Evolutionary conservation across 1,140 invertebrate species (phyloP).

Genomic region (Leguminivora glycinivorella): DNA sequence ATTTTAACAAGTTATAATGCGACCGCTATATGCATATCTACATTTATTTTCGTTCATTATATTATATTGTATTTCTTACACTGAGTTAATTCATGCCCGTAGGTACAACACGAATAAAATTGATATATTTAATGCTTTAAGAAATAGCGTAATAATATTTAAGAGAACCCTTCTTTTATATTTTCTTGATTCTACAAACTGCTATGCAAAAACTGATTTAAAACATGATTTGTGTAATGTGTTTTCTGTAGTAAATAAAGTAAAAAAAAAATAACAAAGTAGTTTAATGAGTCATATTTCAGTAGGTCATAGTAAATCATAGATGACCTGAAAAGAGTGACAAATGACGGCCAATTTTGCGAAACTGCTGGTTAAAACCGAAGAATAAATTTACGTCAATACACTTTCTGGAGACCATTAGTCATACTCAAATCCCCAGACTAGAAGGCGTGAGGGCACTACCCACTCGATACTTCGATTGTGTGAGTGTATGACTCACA

Average conservation of each 20-base stretch:
- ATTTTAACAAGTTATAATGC: neutral
- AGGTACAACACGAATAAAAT: too few species aligned
- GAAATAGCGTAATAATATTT: too few species aligned
- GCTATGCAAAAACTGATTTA: too few species aligned
- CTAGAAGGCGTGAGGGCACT: conserved; percentile 5
- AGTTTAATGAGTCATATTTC: too few species aligned
- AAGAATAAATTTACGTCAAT: neutral
- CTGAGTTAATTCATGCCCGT: neutral
- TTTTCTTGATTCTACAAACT: too few species aligned
- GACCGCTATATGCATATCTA: neutral
- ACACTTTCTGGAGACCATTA: conserved; percentile 17
- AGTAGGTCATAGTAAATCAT: too few species aligned
- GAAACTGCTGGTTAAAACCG: neutral
- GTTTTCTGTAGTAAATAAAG: too few species aligned
- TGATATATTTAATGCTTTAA: too few species aligned
- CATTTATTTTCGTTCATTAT: neutral
- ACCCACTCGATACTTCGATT: conserved; percentile 27
- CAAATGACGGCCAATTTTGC: neutral
- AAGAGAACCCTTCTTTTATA: too few species aligned
- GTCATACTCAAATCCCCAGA: conserved; percentile 30
- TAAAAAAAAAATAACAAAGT: too few species aligned
- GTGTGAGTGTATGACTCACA: conserved; percentile 33
- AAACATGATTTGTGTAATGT: too few species aligned
- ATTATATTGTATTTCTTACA: neutral
- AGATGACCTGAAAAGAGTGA: too few species aligned